phyloP scores from a whole-genome alignment of 2,888 invertebrate species.

The Hemicrepidius hirtus region DNA sequence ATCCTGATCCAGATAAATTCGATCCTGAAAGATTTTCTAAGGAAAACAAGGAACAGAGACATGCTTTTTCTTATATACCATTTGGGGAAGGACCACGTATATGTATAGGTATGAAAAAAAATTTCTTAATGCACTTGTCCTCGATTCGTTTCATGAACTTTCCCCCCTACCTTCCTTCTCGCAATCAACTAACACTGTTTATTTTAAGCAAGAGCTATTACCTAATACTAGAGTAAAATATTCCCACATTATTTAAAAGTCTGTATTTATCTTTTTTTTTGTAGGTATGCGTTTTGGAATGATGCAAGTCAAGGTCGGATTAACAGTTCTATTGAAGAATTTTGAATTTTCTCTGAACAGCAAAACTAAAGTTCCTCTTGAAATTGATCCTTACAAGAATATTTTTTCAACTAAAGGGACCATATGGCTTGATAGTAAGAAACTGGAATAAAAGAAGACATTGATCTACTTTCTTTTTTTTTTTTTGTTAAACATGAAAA shows the following conservation, averaged over 20 bases:
- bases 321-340: slow-evolving; percentile 56
- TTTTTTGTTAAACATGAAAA: too few species aligned
- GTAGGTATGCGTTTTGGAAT: slow-evolving; percentile 58
- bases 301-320: slow-evolving; percentile 60
- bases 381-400: slow-evolving; percentile 26
- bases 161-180: too few species aligned
- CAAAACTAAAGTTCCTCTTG: slow-evolving; percentile 58
- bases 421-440: too few species aligned
- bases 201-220: too few species aligned
- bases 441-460: too few species aligned
- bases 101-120: slow-evolving; percentile 73
- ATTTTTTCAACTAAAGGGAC: too few species aligned
- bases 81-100: slow-evolving; percentile 77
- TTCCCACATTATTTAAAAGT: slow-evolving; percentile 6
- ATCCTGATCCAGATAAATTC: slow-evolving; percentile 76
- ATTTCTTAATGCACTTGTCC: too few species aligned
- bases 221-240: background rate
- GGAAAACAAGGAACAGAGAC: slow-evolving; percentile 73
- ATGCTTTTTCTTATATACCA: slow-evolving; percentile 75
- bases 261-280: slow-evolving; percentile 1
- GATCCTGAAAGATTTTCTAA: slow-evolving; percentile 77
- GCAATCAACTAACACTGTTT: too few species aligned
- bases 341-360: slow-evolving; percentile 56
- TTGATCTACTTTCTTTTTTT: too few species aligned
- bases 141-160: too few species aligned